Base-by-base conservation (phyloP, 2,797 vertebrate genomes). In the Rhinella marina region DNA sequence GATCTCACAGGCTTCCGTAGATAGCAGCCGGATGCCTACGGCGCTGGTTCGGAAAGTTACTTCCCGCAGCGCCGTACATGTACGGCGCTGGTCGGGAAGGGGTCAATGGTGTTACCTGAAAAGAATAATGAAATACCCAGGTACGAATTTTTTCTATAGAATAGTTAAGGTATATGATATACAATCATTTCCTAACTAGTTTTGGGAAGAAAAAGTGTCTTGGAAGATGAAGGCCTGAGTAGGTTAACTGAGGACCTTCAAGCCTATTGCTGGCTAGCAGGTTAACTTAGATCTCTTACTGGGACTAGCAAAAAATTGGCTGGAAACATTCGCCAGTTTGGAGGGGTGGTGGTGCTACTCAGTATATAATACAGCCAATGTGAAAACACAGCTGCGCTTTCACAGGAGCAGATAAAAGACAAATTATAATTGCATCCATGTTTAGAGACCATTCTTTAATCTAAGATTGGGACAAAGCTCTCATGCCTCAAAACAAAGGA, bases 381-480 rank as follows among this genome's bases (percentile, higher is more conserved):
- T 82, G 88, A 91, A 93, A 91, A 90, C 92, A 91, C 93, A 93
- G 93, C 93, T 93, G 93, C 90, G 92, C 88, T 80, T 89, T 86
- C 82, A 86, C 80, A 89, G 80, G 86, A 68, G 62, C 61, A 86
- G 92, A 88, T 90, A 81, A 89, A 89, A 89, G 88, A 90, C 90
- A 91, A 92, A 92, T 90, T 92, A 92, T 93, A 93, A 92, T 94
- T 93, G 92, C 93, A 91, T 92, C 92, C 91, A 92, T 93, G 92
- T 93, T 92, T 93, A 92, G 92, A 93, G 87, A 91, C 61, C 70
- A 85, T 90, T 85, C 91, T 91, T 91, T 91, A 91, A 90, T 91
- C 87, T 84, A 8, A 81, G 64, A 59, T 79, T 91, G 90, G 57
- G 76, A 82, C 77, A 56, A 86, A 66, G 17, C 0, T 75, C 85